Evolutionary conservation across 1,140 invertebrate species (phyloP).

Genomic region (Agrypnia vestita): DNA sequence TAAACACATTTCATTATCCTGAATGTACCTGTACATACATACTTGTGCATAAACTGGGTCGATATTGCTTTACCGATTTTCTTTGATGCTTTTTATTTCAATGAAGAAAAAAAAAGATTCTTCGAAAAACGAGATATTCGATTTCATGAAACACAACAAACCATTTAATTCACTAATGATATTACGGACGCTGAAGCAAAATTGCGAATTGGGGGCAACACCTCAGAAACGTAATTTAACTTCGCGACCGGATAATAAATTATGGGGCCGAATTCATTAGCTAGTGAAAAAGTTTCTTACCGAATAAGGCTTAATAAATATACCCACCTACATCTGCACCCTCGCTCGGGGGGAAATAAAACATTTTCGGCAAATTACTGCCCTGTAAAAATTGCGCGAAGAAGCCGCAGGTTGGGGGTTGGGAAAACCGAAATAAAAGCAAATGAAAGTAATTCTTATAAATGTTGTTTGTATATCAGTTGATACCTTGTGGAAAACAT

Average conservation of each 20-base stretch:
- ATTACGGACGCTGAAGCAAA: background rate
- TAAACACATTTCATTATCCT: too few relatives aligned
- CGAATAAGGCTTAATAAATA: slow-evolving; percentile 52
- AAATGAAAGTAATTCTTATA: slow-evolving; percentile 58
- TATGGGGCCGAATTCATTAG: slow-evolving; percentile 55
- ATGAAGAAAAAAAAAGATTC: too few relatives aligned
- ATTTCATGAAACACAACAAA: background rate
- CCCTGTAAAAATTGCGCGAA: slow-evolving; percentile 38
- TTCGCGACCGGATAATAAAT: slow-evolving; percentile 44
- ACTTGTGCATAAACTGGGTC: too few relatives aligned
- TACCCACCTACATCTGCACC: slow-evolving; percentile 47
- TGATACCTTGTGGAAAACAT: slow-evolving; percentile 52
- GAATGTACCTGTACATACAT: too few relatives aligned
- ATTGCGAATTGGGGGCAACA: slow-evolving; percentile 8
- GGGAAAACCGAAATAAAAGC: slow-evolving; percentile 45
- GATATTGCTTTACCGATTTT: too few relatives aligned
- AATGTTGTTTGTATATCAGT: slow-evolving; percentile 57
- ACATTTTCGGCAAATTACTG: slow-evolving; percentile 55
- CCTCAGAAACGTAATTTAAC: slow-evolving; percentile 43
- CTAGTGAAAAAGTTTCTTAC: slow-evolving; percentile 57
- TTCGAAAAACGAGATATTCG: background rate
- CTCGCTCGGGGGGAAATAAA: slow-evolving; percentile 48
- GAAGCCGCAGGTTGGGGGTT: background rate
- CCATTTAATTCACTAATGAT: background rate
- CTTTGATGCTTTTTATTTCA: too few relatives aligned